Conservation (phyloP, 2,113 vertebrate genomes). For the Prietella phreatophila region DNA sequence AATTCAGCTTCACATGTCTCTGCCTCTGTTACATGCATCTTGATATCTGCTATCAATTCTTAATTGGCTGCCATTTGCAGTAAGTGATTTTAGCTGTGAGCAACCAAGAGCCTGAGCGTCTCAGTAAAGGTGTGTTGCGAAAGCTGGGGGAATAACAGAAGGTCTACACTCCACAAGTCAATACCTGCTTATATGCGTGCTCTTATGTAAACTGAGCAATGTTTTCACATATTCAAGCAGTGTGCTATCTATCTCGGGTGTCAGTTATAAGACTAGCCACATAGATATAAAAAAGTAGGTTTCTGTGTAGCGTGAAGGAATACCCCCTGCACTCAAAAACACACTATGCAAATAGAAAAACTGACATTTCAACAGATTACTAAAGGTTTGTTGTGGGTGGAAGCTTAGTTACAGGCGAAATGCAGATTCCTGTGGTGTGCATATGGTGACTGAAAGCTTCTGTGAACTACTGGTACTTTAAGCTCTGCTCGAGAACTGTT, state of each 20-base stretch:
- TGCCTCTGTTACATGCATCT: background rate
- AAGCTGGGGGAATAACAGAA: background rate
- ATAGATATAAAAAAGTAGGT: background rate
- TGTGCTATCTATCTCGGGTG: background rate
- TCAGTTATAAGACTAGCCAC: background rate
- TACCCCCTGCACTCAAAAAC: background rate
- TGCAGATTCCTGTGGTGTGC: conserved; percentile 3
- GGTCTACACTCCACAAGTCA: background rate
- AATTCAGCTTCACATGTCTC: background rate
- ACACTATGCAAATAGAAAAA: background rate
- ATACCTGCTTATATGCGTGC: background rate
- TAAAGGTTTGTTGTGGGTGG: background rate
- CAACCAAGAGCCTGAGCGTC: background rate
- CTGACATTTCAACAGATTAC: background rate
- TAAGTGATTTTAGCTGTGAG: background rate
- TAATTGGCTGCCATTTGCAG: conserved; percentile 7
- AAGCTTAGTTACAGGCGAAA: background rate
- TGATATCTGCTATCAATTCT: background rate
- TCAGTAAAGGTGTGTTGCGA: background rate
- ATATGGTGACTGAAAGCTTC: background rate
- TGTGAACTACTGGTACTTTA: background rate
- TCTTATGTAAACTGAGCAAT: background rate
- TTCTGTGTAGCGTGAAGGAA: background rate
- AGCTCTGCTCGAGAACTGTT: background rate
- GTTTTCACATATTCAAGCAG: background rate